phyloP scores from a whole-genome alignment of 2,888 invertebrate species.

The Alloplasta piceator region DNA sequence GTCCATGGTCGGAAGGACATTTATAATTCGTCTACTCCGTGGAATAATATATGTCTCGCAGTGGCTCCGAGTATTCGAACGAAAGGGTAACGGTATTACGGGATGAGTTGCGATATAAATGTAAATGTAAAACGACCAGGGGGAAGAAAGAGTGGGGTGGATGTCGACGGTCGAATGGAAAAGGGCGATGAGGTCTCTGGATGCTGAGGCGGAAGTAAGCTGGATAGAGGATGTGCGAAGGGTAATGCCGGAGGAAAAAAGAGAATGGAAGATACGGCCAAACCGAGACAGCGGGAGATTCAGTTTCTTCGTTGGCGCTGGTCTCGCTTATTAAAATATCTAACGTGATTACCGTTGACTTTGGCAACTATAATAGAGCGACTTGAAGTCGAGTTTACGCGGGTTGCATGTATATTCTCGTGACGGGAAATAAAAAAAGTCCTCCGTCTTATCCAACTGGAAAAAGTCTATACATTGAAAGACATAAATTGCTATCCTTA shows the following conservation, averaged over 20 bases:
- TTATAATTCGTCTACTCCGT: conserved; percentile 42
- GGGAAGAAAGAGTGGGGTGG: conserved; percentile 43
- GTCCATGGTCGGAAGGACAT: conserved; percentile 11
- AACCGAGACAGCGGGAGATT: conserved; percentile 65
- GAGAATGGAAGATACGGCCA: conserved; percentile 46
- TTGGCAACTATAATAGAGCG: conserved; percentile 79
- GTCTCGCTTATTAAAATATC: conserved; percentile 81
- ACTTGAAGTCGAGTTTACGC: conserved; percentile 71
- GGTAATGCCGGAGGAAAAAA: conserved; percentile 49
- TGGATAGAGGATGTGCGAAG: conserved; percentile 40
- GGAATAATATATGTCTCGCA: conserved; percentile 40
- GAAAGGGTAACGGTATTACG: conserved; percentile 75
- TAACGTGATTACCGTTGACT: conserved; percentile 81
- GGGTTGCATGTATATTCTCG: conserved; percentile 59
- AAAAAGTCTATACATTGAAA: too few species aligned
- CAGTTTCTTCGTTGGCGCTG: conserved; percentile 72
- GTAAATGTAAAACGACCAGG: conserved; percentile 72
- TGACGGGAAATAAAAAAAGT: conserved; percentile 27
- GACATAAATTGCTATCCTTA: too few species aligned
- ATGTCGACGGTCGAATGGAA: conserved; percentile 52
- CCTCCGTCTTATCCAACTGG: too few species aligned
- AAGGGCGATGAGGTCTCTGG: conserved; percentile 34
- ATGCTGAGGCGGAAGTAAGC: conserved; percentile 34
- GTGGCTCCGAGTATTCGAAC: conserved; percentile 68
- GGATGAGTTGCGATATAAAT: conserved; percentile 77